These are phyloP conservation scores for Laticauda laticaudata DNA, from an alignment of 2,113 vertebrate species.

Conservation along the genomic window DNA sequence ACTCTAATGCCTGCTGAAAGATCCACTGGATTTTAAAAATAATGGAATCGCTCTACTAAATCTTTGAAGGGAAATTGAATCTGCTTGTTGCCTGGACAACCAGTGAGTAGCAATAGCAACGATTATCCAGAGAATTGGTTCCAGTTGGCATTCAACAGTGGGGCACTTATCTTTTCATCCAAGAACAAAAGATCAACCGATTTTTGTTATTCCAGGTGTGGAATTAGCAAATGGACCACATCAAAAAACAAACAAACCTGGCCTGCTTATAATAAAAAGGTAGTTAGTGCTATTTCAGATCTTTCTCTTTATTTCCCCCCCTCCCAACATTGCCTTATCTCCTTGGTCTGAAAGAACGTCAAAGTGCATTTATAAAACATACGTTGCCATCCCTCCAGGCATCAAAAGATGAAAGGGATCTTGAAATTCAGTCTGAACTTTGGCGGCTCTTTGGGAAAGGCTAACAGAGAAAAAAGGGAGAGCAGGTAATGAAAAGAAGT, in stretches of 20 bases:
- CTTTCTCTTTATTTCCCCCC: background rate
- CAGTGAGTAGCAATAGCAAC: background rate
- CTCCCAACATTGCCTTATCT: background rate
- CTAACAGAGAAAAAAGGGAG: background rate
- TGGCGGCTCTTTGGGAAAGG: background rate
- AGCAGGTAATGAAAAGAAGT: background rate
- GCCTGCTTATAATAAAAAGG: constrained; percentile 3
- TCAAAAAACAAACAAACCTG: background rate
- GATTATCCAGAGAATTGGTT: constrained; percentile 2
- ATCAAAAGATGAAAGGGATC: constrained; percentile 9
- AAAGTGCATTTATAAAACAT: background rate
- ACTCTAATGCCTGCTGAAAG: background rate
- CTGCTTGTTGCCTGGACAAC: background rate
- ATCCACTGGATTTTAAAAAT: constrained; percentile 19
- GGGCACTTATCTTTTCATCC: constrained; percentile 27
- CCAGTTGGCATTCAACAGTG: constrained; percentile 33
- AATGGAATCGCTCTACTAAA: constrained; percentile 14
- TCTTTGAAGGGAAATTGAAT: background rate
- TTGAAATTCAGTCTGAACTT: background rate
- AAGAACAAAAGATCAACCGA: constrained; percentile 24
- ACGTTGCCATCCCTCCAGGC: background rate
- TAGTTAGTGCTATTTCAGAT: background rate
- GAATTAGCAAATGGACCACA: background rate
- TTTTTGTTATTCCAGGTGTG: constrained; percentile 24
- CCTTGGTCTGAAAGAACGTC: background rate